Evolutionary conservation across 2,888 invertebrate genomes (phyloP), one percentile per base, ranked within the genome.

Genomic region (Caenorhabditis afra): DNA sequence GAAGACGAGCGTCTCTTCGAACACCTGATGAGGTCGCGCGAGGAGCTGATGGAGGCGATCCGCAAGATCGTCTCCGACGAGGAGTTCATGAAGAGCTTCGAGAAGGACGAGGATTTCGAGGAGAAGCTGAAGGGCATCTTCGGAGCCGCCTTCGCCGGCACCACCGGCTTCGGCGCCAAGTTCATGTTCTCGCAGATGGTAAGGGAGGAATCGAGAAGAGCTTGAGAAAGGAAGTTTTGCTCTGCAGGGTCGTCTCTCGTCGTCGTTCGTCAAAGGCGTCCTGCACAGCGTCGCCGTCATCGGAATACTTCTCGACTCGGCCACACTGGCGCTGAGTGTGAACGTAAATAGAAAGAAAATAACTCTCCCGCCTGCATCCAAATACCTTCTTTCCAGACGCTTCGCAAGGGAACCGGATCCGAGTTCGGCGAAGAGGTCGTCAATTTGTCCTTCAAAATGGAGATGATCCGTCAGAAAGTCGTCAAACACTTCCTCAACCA

Each of bases 211-310:
- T 29, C 4, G 29, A 29, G 29, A 29, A 29, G 7, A 29, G 29
- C 3, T 29, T 29, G 29, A 7, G 7, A 7, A 29, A 29, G 29
- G n/a, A n/a, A n/a, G n/a, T n/a, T 65, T 20, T 2, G 0, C 52
- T 44, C 53, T 67, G 3, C 59, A 79, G 81, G 78, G 78, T 37
- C 80, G 82, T n/a, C 57, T 85, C n/a, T 71, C 83, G 0, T 79
- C 85, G 3, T 74, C 76, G 16, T 59, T 85, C 4, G 75, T 73
- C 44, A 81, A 82, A 68, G 81, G 82, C 47, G 70, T 83, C 12
- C 78, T 81, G 4, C 85, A 85, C 59, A 76, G 79, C 10, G 83
- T 81, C 12, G 85, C 85, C 11, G 83, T 67, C 22, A 59, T 85
- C 37, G 83, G 83, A 49, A 85, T 85, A 22, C 55, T 79, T 11